Evolutionary conservation across 23 tunicate genomes (phyloP).

Genomic region (Clavelina lepadiformis): DNA sequence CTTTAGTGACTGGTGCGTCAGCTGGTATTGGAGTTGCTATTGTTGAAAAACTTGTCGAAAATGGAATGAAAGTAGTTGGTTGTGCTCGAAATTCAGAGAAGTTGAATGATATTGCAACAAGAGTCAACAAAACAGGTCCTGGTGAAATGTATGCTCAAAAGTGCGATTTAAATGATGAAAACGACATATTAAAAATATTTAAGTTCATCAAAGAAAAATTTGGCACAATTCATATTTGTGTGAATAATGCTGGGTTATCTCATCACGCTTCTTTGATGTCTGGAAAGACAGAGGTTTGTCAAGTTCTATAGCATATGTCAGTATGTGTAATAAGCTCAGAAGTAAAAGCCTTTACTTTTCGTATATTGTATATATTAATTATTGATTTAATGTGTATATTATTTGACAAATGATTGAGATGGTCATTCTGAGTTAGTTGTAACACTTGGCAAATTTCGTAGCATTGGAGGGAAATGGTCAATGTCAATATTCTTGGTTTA

Average conservation of each 20-base stretch:
- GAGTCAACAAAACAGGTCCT: neutral
- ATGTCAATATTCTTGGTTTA: constrained; percentile 46
- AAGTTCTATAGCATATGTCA: neutral
- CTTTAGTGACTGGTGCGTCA: constrained; percentile 52
- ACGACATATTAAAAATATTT: constrained; percentile 28
- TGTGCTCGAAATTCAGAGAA: constrained; percentile 26
- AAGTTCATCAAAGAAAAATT: constrained; percentile 27
- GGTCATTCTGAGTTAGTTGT: too few relatives aligned
- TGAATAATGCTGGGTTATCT: constrained; percentile 46
- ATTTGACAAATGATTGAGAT: too few relatives aligned
- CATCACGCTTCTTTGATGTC: constrained; percentile 18
- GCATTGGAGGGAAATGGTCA: constrained; percentile 51
- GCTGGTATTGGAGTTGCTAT: constrained; percentile 42
- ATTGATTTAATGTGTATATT: too few relatives aligned
- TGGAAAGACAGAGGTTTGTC: constrained; percentile 36
- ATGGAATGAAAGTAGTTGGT: constrained; percentile 39
- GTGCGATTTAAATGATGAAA: constrained; percentile 44
- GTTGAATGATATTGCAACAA: constrained; percentile 32
- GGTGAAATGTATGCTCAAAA: constrained; percentile 19
- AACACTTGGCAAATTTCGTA: too few relatives aligned
- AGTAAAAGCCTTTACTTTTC: too few relatives aligned
- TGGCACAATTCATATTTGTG: constrained; percentile 38
- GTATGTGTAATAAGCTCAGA: neutral
- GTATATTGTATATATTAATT: too few relatives aligned
- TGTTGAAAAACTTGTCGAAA: constrained; percentile 21